These are phyloP conservation scores for Vireo altiloquus DNA, from an alignment of 2,113 vertebrate species.

Conservation along the genomic window DNA sequence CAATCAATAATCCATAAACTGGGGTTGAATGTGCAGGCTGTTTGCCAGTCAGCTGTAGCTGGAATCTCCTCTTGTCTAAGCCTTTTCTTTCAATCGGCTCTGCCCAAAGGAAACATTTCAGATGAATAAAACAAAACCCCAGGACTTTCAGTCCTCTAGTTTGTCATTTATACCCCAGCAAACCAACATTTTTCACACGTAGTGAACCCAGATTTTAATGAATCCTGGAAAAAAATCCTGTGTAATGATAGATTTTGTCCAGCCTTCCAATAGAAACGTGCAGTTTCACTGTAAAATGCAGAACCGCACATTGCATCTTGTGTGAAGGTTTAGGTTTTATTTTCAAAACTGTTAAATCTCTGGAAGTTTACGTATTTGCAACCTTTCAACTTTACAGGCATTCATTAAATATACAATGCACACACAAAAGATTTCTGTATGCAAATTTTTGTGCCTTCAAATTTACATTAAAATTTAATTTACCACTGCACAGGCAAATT, in stretches of 20 bases:
- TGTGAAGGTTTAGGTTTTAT: background rate
- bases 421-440: background rate
- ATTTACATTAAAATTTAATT: background rate
- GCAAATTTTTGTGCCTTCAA: background rate
- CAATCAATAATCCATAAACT: constrained; percentile 66
- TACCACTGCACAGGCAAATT: background rate
- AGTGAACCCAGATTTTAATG: background rate
- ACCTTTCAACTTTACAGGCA: background rate
- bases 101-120: background rate
- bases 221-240: background rate
- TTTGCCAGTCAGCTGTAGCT: constrained; percentile 14
- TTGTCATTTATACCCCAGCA: background rate
- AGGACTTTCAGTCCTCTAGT: background rate
- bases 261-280: background rate
- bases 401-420: background rate
- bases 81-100: background rate
- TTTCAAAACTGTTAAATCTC: background rate
- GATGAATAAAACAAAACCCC: background rate
- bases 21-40: constrained; percentile 21
- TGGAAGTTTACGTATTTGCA: background rate
- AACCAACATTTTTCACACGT: background rate
- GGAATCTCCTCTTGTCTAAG: background rate
- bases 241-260: background rate
- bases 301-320: fast-evolving
- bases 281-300: background rate